Percentiles rank a stretch among this genome's conserved stretches.
Conservation (phyloP, 2,113 vertebrate genomes). For the Lipotes vexillifer region DNA sequence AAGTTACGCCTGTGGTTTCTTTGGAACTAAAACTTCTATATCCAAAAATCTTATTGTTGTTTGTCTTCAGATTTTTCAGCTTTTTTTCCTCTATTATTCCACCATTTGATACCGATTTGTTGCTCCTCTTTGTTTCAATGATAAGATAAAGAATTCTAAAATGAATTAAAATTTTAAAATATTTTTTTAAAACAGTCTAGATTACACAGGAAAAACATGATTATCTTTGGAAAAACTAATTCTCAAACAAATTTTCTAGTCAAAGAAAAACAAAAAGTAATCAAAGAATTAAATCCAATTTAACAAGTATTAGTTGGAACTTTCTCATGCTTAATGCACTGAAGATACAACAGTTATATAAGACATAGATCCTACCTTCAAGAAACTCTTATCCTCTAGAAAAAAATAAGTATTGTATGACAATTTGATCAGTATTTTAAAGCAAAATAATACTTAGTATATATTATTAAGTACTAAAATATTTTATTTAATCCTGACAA, state of each 20-base stretch:
- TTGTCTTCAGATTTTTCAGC: background rate
- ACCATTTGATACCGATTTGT: background rate
- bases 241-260: background rate
- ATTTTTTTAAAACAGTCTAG: background rate
- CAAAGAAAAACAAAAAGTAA: background rate
- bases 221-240: background rate
- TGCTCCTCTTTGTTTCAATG: background rate
- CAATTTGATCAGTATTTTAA: background rate
- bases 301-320: background rate
- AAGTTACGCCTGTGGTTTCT: background rate
- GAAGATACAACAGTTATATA: background rate
- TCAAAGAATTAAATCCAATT: background rate
- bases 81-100: background rate
- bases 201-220: background rate
- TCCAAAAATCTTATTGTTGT: background rate
- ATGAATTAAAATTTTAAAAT: background rate
- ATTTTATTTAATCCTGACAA: background rate
- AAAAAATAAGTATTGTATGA: background rate
- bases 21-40: background rate
- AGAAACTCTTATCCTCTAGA: background rate
- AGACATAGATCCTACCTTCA: background rate
- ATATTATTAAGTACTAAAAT: background rate
- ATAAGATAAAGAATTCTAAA: background rate
- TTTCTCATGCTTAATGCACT: background rate
- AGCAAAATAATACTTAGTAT: background rate